phyloP scores from a whole-genome alignment of 1,140 invertebrate species.

The Halyomorpha halys region DNA sequence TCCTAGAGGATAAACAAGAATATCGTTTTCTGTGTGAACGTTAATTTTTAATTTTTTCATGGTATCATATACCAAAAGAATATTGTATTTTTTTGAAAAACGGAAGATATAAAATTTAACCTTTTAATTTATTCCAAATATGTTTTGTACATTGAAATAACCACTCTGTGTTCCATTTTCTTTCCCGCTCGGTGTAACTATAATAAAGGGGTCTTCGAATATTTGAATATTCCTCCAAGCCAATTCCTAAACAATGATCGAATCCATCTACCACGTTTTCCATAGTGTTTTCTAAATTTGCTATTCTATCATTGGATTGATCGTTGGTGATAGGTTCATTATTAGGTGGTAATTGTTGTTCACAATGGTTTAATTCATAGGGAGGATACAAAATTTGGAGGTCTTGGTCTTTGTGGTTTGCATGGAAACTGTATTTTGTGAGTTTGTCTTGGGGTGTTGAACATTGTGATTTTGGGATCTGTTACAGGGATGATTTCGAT shows the following conservation, averaged over 20 bases:
- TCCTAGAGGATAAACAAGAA: background rate
- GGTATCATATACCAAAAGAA: background rate
- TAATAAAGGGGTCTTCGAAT: background rate
- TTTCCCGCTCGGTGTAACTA: background rate
- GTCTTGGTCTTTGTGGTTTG: background rate
- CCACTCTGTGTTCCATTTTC: background rate
- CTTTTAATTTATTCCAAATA: background rate
- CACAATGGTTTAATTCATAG: background rate
- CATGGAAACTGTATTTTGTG: background rate
- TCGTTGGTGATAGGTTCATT: background rate
- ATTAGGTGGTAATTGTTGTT: background rate
- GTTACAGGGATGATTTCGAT: background rate
- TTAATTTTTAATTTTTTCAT: background rate
- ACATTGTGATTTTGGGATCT: background rate
- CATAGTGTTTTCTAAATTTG: background rate
- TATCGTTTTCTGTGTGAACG: background rate
- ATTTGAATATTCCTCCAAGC: background rate
- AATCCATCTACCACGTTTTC: background rate
- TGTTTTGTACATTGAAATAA: background rate
- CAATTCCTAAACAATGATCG: background rate
- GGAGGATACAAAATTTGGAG: background rate
- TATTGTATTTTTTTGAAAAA: background rate
- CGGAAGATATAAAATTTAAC: background rate
- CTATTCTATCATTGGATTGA: background rate
- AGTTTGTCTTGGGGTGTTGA: background rate